Conservation (phyloP, 2,888 invertebrate genomes). For the Caenorhabditis wallacei region DNA sequence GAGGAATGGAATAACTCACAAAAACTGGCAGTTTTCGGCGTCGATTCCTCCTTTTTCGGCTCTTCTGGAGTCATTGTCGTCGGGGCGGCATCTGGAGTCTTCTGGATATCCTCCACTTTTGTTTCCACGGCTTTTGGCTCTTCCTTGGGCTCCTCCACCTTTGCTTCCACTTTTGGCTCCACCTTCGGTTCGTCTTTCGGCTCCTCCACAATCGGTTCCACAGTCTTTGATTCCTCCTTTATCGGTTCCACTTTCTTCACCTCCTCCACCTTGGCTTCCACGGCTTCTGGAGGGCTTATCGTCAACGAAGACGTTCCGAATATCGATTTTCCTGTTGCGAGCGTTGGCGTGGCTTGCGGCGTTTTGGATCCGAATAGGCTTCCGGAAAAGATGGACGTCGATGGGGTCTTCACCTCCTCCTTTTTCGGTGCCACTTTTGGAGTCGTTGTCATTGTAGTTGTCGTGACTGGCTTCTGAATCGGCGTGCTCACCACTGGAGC, state of each 20-base stretch:
- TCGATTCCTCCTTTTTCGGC: not conserved
- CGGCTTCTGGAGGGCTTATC: constrained; percentile 1
- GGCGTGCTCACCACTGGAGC: too few species aligned
- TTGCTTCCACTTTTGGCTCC: too few species aligned
- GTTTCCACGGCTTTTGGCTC: too few species aligned
- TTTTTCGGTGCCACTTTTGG: too few species aligned
- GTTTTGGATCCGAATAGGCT: constrained; percentile 32
- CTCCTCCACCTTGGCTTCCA: not conserved
- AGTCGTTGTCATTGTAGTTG: not conserved
- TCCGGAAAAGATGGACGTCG: constrained; percentile 45
- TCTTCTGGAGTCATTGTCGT: not conserved
- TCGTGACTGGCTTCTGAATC: not conserved
- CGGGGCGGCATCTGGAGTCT: constrained; percentile 5
- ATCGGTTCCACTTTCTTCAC: not conserved
- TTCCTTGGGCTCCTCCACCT: constrained; percentile 11
- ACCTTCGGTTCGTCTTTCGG: constrained; percentile 4
- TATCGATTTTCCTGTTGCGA: not conserved
- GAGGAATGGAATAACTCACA: constrained; percentile 11
- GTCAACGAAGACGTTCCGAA: not conserved
- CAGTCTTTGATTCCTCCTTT: not conserved
- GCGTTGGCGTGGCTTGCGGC: not conserved
- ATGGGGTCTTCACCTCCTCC: constrained; percentile 5
- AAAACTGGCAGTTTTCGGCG: constrained; percentile 45
- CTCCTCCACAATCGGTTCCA: not conserved
- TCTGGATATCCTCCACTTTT: too few species aligned